Conservation (phyloP, 2,113 vertebrate genomes). For the Burhinus oedicnemus region DNA sequence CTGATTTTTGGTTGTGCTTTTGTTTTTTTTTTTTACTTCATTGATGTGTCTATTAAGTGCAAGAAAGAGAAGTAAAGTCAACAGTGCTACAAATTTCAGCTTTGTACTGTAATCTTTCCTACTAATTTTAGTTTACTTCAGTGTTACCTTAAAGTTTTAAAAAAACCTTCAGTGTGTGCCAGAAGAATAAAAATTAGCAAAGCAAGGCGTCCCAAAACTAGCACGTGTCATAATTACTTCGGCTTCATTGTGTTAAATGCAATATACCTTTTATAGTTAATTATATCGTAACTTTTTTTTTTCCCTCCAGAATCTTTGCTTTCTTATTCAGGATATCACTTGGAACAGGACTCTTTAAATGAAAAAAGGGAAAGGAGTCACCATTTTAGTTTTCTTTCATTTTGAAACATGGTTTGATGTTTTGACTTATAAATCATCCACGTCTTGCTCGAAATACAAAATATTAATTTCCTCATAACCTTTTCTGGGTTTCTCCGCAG, state of each 20-base stretch:
- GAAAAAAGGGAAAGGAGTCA: not conserved
- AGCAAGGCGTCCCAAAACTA: not conserved
- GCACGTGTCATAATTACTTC: not conserved
- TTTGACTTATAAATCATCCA: not conserved
- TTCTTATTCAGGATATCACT: not conserved
- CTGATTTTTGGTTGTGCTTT: not conserved
- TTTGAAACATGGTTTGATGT: not conserved
- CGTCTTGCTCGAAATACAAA: not conserved
- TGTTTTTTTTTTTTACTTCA: not conserved
- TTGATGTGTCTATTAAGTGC: not conserved
- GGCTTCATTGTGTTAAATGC: not conserved
- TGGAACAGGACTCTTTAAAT: not conserved
- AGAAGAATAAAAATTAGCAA: not conserved
- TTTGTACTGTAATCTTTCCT: not conserved
- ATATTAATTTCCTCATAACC: not conserved
- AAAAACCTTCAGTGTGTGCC: not conserved
- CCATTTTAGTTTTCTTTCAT: not conserved
- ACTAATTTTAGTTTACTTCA: not conserved
- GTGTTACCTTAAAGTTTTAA: not conserved
- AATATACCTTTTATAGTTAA: not conserved
- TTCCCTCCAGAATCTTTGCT: not conserved
- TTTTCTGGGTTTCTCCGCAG: not conserved
- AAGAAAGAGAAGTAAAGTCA: not conserved
- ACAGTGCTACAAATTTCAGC: not conserved
- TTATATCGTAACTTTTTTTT: not conserved